phyloP scores from a whole-genome alignment of 1,140 invertebrate species.

The Bemisia tabaci region DNA sequence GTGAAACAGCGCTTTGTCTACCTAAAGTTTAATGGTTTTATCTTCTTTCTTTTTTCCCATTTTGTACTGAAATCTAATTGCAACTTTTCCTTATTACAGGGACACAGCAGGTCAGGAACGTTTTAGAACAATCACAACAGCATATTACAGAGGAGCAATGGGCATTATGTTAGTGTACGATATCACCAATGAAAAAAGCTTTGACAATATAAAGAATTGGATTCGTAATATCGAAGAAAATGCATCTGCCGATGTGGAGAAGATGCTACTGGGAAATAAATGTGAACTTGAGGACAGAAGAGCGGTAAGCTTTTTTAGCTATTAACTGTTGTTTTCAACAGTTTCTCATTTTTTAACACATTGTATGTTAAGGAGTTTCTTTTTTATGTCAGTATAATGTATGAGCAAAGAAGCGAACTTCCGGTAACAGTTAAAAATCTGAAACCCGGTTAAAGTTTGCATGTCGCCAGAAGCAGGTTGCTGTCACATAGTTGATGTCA shows the following conservation, averaged over 20 bases:
- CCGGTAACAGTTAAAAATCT: no score
- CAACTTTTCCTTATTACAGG: constrained; percentile 48
- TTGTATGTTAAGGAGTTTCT: no score
- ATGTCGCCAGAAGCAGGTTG: no score
- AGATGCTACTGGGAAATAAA: constrained; percentile 91
- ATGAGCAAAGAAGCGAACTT: no score
- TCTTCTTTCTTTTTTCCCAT: no score
- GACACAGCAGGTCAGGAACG: constrained; percentile 93
- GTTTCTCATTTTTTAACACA: no score
- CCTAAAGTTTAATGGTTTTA: no score
- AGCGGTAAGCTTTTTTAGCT: constrained; percentile 49
- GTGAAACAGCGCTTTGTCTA: no score
- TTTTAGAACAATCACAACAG: constrained; percentile 95
- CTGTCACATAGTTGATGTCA: no score
- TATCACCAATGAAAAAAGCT: constrained; percentile 95
- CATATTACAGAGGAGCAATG: constrained; percentile 97
- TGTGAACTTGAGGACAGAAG: constrained; percentile 82
- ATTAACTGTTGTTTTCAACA: constrained; percentile 5
- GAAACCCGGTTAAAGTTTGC: no score
- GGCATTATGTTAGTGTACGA: constrained; percentile 99
- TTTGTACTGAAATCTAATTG: no score
- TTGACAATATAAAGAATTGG: constrained; percentile 99
- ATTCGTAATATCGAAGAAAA: constrained; percentile 96
- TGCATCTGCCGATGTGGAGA: constrained; percentile 84
- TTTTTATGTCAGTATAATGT: no score